Base-by-base conservation (phyloP, 2,888 invertebrate species). In the Clistopyga incitator region DNA sequence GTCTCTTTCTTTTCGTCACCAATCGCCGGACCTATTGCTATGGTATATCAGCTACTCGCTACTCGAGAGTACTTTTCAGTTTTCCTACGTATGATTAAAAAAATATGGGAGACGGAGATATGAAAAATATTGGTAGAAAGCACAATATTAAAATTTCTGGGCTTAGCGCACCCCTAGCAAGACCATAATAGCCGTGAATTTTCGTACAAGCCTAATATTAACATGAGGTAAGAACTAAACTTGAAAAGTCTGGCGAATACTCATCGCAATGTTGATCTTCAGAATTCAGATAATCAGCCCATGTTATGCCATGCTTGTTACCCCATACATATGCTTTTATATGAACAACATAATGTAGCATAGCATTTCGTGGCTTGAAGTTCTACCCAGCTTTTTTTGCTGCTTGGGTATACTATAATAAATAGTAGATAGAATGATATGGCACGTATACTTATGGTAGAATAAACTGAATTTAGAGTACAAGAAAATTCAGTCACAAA, bases 1-100 rank as follows among this genome's bases (percentile, higher is more conserved):
- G 64, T 52, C 64, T 29, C 61, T 64, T 64, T 52, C 71, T 65
- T 78, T 65, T 64, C 78, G 54, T 78, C 64, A 34, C 61, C 18
- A 59, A 29, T 54, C 78, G 61, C 42, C 54, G 25, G 4, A 71
- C 61, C 78, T 15, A 50, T 20, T 20, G 59, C 70, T 13, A 38
- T 11, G n/a, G 38, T 10, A 34, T 68, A 70, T 70, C 78, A 61
- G 78, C 64, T 45, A 29, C 56, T 54, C 38, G 52, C 38, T 45
- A n/a, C n/a, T n/a, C 56, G 42, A 18, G 42, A 29, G 25, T 59
- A 59, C 34, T 59, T 67, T 77, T 56, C 56, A 45, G 38, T 68
- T 54, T 67, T 50, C 56, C 42, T 56, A 67, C 59, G 56, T 68
- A 54, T 65, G 67, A 77, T 77, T 56, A 65, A 42, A 76, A 47